Percentiles rank a stretch among this genome's conserved stretches.
Conservation (phyloP, 2,797 vertebrate genomes). For the Galagoides demidoff region DNA sequence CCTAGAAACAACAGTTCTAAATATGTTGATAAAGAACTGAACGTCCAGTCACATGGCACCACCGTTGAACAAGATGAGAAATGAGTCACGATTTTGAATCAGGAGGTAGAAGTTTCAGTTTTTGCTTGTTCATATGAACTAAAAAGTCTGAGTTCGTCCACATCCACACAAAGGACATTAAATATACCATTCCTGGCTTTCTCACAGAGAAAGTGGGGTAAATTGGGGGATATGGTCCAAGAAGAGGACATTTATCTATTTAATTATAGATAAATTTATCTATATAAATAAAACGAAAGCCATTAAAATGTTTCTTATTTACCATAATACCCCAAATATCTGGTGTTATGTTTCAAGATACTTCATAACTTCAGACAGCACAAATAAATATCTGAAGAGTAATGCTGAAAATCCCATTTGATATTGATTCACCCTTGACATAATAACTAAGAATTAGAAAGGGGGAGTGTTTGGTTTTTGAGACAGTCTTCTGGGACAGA, state of each 20-base stretch:
- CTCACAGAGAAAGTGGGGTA: not conserved
- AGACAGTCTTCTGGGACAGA: not conserved
- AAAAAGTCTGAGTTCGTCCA: not conserved
- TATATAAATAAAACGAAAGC: not conserved
- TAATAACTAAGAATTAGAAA: not conserved
- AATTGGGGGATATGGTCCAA: not conserved
- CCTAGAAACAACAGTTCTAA: not conserved
- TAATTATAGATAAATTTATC: no score
- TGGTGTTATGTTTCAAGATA: not conserved
- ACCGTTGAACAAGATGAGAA: not conserved
- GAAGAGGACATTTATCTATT: not conserved
- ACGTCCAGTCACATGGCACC: not conserved
- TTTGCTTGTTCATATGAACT: not conserved
- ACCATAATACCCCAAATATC: not conserved
- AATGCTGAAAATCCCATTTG: not conserved
- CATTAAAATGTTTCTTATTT: not conserved
- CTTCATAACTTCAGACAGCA: not conserved
- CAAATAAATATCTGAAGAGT: not conserved
- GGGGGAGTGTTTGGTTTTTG: not conserved
- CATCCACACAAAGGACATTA: not conserved
- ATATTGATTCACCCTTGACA: conserved; percentile 2
- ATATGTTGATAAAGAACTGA: not conserved
- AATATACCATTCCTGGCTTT: not conserved
- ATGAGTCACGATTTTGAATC: not conserved
- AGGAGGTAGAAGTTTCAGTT: not conserved